Conservation (phyloP, 2,888 invertebrate species). For the Diaperis boleti region DNA sequence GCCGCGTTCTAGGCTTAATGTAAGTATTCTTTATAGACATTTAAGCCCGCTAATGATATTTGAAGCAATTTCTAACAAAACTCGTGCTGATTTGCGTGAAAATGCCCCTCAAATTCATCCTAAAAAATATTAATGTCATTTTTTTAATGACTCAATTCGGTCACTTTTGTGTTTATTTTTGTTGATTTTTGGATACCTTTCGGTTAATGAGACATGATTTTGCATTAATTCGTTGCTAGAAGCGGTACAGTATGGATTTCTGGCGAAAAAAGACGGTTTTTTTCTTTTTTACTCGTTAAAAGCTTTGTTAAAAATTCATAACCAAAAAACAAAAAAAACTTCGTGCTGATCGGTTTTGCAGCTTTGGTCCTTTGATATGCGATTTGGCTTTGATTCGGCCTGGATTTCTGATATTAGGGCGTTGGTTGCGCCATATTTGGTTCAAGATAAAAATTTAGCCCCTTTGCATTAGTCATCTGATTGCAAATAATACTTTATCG, state of each 20-base stretch:
- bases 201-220: constrained; percentile 45
- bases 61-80: constrained; percentile 38
- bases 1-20: constrained; percentile 65
- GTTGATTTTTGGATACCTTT: constrained; percentile 50
- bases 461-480: constrained; percentile 44
- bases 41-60: constrained; percentile 18
- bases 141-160: constrained; percentile 57
- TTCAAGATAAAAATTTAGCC: constrained; percentile 57
- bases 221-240: constrained; percentile 5
- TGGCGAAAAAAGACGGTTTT: constrained; percentile 47
- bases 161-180: constrained; percentile 60
- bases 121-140: constrained; percentile 65
- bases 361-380: constrained; percentile 39
- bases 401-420: constrained; percentile 57
- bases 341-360: constrained; percentile 28
- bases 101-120: constrained; percentile 43
- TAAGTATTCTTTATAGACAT: constrained; percentile 58
- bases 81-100: constrained; percentile 24
- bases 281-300: constrained; percentile 45
- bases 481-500: constrained; percentile 48
- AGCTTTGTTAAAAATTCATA: constrained; percentile 66
- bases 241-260: constrained; percentile 48
- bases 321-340: constrained; percentile 65
- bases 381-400: constrained; percentile 38
- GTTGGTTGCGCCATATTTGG: constrained; percentile 66